A percentile compares a stretch with the other conserved stretches of the same genome.
phyloP scores from a whole-genome alignment of 2,797 vertebrate genomes.

The Myripristis jacobus region DNA sequence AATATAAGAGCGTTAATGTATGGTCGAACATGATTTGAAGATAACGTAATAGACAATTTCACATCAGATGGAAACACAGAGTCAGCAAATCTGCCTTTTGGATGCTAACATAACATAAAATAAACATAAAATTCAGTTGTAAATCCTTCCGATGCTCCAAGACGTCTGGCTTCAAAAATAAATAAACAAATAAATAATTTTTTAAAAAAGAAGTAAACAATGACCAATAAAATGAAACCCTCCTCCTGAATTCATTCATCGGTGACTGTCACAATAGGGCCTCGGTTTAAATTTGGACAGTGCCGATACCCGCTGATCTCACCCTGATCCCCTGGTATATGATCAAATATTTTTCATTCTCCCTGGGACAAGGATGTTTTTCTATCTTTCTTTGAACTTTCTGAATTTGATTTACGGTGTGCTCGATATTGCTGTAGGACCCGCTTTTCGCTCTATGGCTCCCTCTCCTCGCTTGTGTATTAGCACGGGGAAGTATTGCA shows the following conservation, averaged over 20 bases:
- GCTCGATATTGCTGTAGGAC: slow-evolving; percentile 31
- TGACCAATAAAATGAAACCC: slow-evolving; percentile 15
- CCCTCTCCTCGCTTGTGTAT: slow-evolving; percentile 27
- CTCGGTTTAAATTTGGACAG: slow-evolving; percentile 50
- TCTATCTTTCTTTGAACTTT: slow-evolving; percentile 62
- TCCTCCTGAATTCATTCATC: slow-evolving; percentile 19
- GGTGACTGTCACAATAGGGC: slow-evolving; percentile 23
- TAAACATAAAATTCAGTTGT: slow-evolving; percentile 13
- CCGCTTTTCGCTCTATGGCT: slow-evolving; percentile 19
- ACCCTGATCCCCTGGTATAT: slow-evolving; percentile 52
- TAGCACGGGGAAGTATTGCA: slow-evolving; percentile 51
- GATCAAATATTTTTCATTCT: slow-evolving; percentile 47
- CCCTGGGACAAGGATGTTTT: slow-evolving; percentile 35
- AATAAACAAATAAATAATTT: too few species aligned
- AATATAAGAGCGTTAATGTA: slow-evolving; percentile 13
- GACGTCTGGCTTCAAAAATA: not conserved
- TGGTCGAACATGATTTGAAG: not conserved
- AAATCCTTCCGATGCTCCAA: not conserved
- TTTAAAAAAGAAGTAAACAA: too few species aligned
- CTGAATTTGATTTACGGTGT: slow-evolving; percentile 58
- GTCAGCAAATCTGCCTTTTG: slow-evolving; percentile 40
- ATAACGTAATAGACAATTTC: not conserved
- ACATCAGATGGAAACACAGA: not conserved
- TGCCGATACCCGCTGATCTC: slow-evolving; percentile 59
- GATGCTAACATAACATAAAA: slow-evolving; percentile 14